A percentile compares a stretch with the other conserved stretches of the same genome.
Conservation (phyloP, 2,113 vertebrate species). For the Todiramphus saurophagus region DNA sequence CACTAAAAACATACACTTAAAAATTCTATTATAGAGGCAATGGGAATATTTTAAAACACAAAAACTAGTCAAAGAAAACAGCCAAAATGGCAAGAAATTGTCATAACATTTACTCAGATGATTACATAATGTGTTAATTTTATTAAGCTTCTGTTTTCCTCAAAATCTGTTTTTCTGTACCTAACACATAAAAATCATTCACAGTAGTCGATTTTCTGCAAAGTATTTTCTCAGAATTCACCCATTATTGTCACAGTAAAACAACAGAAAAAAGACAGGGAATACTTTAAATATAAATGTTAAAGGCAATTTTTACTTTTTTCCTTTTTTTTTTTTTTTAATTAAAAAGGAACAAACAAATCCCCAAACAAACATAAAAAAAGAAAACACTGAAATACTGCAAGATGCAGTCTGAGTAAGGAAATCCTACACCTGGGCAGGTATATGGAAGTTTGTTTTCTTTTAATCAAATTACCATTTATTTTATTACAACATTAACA, state of each 20-base stretch:
- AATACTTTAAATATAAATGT: too few relatives aligned
- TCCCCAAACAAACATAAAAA: not conserved
- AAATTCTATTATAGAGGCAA: not conserved
- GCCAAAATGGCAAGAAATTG: not conserved
- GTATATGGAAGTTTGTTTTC: not conserved
- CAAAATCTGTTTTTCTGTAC: not conserved
- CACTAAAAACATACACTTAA: not conserved
- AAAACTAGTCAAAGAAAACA: not conserved
- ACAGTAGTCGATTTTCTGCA: not conserved
- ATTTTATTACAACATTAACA: not conserved
- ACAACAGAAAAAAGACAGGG: too few relatives aligned
- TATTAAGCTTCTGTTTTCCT: not conserved
- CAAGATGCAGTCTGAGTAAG: not conserved
- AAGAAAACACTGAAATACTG: not conserved
- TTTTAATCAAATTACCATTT: not conserved
- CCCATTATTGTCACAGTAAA: too few relatives aligned
- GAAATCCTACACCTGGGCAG: not conserved
- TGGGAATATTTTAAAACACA: not conserved
- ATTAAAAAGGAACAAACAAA: too few relatives aligned
- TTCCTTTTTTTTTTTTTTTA: too few relatives aligned
- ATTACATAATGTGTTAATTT: not conserved
- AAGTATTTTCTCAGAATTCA: not conserved
- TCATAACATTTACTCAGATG: not conserved
- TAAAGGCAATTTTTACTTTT: too few relatives aligned
- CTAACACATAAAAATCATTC: not conserved